These are phyloP conservation scores for Lumbricus terrestris DNA, from an alignment of 2,888 invertebrate genomes.

Conservation along the genomic window DNA sequence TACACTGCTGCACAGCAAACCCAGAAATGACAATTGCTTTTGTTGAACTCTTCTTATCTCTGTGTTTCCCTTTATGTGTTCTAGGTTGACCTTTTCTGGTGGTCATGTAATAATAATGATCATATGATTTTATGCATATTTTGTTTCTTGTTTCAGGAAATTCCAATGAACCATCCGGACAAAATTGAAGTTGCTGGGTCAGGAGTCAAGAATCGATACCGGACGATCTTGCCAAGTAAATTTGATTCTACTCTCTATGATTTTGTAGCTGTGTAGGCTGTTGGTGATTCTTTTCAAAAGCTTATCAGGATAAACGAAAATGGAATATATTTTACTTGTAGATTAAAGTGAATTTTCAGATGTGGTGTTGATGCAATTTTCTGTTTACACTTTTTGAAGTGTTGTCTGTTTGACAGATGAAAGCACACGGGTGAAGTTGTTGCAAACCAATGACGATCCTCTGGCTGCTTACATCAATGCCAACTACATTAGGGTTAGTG, in stretches of 20 bases:
- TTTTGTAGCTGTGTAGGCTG: not conserved
- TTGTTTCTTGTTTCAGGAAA: conserved; percentile 64
- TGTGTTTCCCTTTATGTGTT: not conserved
- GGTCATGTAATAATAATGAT: not conserved
- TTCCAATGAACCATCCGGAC: conserved; percentile 87
- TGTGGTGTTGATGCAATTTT: not conserved
- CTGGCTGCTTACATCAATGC: conserved; percentile 81
- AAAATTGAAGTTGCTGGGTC: conserved; percentile 85
- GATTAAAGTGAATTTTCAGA: not conserved
- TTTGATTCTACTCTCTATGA: conserved; percentile 24
- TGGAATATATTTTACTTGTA: not conserved
- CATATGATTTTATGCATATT: not conserved
- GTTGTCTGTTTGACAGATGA: conserved; percentile 64
- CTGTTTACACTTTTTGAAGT: not conserved
- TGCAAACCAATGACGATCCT: conserved; percentile 65
- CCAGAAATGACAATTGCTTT: not conserved
- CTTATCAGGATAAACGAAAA: not conserved
- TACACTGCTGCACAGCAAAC: not conserved
- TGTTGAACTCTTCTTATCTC: not conserved
- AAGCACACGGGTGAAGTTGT: conserved; percentile 77
- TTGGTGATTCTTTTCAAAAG: not conserved
- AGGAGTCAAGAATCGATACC: conserved; percentile 84
- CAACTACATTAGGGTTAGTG: conserved; percentile 75
- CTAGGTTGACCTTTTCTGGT: not conserved
- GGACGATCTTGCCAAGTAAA: conserved; percentile 75